phyloP scores from a whole-genome alignment of 2,113 vertebrate genomes.

The Cyprinus carpio region DNA sequence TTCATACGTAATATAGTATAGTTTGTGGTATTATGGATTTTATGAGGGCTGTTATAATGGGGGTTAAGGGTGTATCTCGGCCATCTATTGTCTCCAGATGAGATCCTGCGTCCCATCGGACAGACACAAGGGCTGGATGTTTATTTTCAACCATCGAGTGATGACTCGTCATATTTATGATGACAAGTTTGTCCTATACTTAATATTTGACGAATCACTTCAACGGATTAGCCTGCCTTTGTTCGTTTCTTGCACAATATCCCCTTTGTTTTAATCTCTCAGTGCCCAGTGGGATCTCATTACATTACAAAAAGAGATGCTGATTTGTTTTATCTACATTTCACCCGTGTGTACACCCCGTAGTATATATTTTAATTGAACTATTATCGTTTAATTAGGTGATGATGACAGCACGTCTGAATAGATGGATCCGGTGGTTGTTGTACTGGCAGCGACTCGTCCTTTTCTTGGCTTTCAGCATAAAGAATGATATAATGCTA shows the following conservation, averaged over 20 bases:
- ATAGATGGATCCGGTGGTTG: conserved; percentile 7
- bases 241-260: conserved; percentile 52
- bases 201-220: conserved; percentile 10
- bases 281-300: conserved; percentile 31
- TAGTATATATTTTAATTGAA: conserved; percentile 23
- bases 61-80: conserved; percentile 15
- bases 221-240: conserved; percentile 45
- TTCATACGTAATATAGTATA: neutral
- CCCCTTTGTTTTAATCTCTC: conserved; percentile 55
- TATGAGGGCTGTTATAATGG: neutral
- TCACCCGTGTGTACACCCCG: neutral
- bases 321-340: neutral
- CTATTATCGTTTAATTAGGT: neutral
- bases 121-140: conserved; percentile 56
- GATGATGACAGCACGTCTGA: conserved; percentile 2
- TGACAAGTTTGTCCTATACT: neutral
- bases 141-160: neutral
- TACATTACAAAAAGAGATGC: neutral
- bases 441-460: conserved; percentile 2
- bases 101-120: neutral
- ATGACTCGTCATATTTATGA: neutral
- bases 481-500: neutral
- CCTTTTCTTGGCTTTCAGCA: neutral
- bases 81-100: conserved; percentile 33
- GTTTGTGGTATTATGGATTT: neutral